Conservation (phyloP, 2,113 vertebrate species). For the Xenopus borealis region DNA sequence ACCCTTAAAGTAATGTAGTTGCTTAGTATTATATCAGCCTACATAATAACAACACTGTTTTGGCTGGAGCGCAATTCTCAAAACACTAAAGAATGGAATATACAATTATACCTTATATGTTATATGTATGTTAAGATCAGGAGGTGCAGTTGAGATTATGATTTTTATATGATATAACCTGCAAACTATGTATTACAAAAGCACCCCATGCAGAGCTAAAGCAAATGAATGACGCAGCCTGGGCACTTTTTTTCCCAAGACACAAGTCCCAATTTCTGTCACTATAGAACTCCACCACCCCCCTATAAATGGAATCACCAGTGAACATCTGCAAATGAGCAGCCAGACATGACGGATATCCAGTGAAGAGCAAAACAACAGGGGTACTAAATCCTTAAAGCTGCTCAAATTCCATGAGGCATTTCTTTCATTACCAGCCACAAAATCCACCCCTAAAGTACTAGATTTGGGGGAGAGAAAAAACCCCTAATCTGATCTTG, state of each 20-base stretch:
- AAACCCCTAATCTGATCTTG: slow-evolving; percentile 25
- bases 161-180: no score
- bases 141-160: no score
- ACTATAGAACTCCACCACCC: background rate
- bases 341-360: slow-evolving; percentile 38
- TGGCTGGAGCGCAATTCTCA: no score
- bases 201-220: background rate
- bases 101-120: no score
- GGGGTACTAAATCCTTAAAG: slow-evolving; percentile 57
- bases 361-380: slow-evolving; percentile 46
- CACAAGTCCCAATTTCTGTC: slow-evolving; percentile 1
- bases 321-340: slow-evolving; percentile 43
- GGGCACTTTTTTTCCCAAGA: background rate
- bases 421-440: slow-evolving; percentile 48
- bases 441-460: slow-evolving; percentile 44
- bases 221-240: background rate
- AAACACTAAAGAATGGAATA: no score
- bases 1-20: no score
- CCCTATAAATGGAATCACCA: slow-evolving; percentile 3
- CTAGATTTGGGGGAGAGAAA: background rate
- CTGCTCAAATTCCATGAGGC: slow-evolving; percentile 48
- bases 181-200: no score
- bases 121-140: no score
- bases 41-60: no score
- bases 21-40: no score